A percentile compares a stretch with the other conserved stretches of the same genome.
Evolutionary conservation across 1,140 invertebrate species (phyloP).

Genomic region (Scaptomyza montana): DNA sequence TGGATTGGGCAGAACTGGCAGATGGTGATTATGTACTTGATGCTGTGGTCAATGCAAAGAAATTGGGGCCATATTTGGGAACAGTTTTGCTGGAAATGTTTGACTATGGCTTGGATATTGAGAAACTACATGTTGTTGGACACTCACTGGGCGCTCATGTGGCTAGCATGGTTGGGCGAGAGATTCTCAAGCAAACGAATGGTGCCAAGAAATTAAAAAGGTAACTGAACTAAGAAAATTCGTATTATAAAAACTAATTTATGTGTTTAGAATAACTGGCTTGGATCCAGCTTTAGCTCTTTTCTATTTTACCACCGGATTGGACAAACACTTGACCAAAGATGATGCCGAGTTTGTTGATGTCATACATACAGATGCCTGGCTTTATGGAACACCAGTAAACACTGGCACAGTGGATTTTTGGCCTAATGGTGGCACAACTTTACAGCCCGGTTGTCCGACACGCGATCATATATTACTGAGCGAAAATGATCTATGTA

Average conservation of each 20-base stretch:
- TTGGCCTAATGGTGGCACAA: slow-evolving; percentile 86
- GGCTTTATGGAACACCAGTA: slow-evolving; percentile 85
- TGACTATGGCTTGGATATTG: slow-evolving; percentile 74
- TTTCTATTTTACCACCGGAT: slow-evolving; percentile 85
- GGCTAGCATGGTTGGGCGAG: slow-evolving; percentile 87
- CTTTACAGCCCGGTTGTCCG: slow-evolving; percentile 86
- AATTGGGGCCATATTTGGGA: slow-evolving; percentile 76
- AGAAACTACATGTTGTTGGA: slow-evolving; percentile 88
- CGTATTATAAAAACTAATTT: background rate
- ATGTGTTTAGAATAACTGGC: slow-evolving; percentile 84
- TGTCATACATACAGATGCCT: slow-evolving; percentile 88
- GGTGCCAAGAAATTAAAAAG: slow-evolving; percentile 72
- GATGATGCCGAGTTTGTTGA: slow-evolving; percentile 88
- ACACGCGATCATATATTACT: slow-evolving; percentile 79
- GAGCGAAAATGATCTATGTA: slow-evolving; percentile 85
- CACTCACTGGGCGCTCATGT: slow-evolving; percentile 91
- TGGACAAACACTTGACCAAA: slow-evolving; percentile 87
- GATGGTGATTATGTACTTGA: slow-evolving; percentile 85
- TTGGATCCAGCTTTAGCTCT: slow-evolving; percentile 87
- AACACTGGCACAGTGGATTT: slow-evolving; percentile 86
- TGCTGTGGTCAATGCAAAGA: slow-evolving; percentile 85
- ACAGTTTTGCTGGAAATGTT: slow-evolving; percentile 77
- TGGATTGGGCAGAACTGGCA: slow-evolving; percentile 87
- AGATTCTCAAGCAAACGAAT: slow-evolving; percentile 71
- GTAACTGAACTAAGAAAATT: slow-evolving; percentile 31